A percentile compares a stretch with the other conserved stretches of the same genome.
These are phyloP conservation scores for Dryadula phaetusa DNA, from an alignment of 2,888 invertebrate species.

Conservation along the genomic window DNA sequence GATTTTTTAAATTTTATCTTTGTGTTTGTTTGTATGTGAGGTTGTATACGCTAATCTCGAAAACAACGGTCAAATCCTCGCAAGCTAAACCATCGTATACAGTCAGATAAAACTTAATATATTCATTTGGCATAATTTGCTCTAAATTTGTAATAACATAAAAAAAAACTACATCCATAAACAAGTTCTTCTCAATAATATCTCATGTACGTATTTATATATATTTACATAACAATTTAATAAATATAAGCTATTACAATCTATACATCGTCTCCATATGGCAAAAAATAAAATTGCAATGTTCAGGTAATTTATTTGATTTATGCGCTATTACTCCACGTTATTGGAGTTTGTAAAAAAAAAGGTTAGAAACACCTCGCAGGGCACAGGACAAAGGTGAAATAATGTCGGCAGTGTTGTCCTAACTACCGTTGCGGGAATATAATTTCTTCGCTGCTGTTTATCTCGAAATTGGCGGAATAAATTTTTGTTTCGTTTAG, in stretches of 20 bases:
- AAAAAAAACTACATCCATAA: no score
- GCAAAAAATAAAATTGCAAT: conserved; percentile 55
- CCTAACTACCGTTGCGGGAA: conserved; percentile 43
- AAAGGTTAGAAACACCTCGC: conserved; percentile 46
- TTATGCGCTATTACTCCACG: conserved; percentile 66
- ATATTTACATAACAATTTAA: conserved; percentile 1
- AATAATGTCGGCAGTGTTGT: conserved; percentile 37
- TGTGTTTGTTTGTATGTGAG: no score
- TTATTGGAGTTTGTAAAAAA: conserved; percentile 61
- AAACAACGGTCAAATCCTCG: no score
- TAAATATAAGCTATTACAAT: conserved; percentile 48
- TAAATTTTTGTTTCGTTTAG: conserved; percentile 37
- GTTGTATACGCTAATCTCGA: no score
- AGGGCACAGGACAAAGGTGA: conserved; percentile 48
- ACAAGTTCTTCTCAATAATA: no score
- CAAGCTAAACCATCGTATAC: no score
- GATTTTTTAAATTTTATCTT: no score
- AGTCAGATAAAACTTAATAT: no score
- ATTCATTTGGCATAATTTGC: no score
- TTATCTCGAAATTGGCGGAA: conserved; percentile 39
- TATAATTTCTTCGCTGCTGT: conserved; percentile 41
- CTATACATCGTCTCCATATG: conserved; percentile 46
- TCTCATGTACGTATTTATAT: no score
- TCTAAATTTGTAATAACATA: no score
- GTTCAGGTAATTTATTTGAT: conserved; percentile 68